Conservation (phyloP, 2,888 invertebrate species). For the Zele albiditarsus region DNA sequence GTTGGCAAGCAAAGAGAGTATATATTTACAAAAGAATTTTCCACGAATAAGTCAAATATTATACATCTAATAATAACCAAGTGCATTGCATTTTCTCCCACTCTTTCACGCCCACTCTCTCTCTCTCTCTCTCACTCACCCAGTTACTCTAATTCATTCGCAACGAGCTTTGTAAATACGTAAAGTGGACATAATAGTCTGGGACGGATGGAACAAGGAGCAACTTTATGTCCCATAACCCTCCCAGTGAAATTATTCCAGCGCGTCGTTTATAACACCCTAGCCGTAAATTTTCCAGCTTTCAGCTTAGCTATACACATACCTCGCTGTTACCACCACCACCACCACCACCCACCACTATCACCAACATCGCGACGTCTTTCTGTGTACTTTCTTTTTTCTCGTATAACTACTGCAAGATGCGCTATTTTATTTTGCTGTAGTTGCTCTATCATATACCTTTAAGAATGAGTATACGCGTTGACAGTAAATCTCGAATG, state of each 20-base stretch:
- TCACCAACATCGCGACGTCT: not conserved
- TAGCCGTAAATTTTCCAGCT: conserved; percentile 8
- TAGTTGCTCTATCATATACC: not conserved
- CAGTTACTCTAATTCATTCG: conserved; percentile 45
- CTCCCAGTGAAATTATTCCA: conserved; percentile 32
- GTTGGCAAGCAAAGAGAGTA: conserved; percentile 9
- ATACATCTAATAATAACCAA: conserved; percentile 23
- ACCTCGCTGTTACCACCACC: too few species aligned
- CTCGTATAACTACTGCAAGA: not conserved
- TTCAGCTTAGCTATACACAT: conserved; percentile 7
- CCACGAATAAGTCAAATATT: conserved; percentile 1
- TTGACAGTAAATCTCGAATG: not conserved
- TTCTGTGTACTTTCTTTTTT: not conserved
- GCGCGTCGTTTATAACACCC: conserved; percentile 17
- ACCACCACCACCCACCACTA: not conserved
- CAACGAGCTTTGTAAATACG: conserved; percentile 51
- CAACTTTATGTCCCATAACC: conserved; percentile 52
- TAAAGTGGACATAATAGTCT: conserved; percentile 49
- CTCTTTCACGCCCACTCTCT: not conserved
- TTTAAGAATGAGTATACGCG: not conserved
- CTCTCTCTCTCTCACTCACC: not conserved
- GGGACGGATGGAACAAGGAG: conserved; percentile 45
- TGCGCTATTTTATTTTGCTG: not conserved
- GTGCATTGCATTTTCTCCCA: not conserved
- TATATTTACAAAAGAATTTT: conserved; percentile 3